phyloP scores from a whole-genome alignment of 2,797 vertebrate species.

The Muscicapa comitata region DNA sequence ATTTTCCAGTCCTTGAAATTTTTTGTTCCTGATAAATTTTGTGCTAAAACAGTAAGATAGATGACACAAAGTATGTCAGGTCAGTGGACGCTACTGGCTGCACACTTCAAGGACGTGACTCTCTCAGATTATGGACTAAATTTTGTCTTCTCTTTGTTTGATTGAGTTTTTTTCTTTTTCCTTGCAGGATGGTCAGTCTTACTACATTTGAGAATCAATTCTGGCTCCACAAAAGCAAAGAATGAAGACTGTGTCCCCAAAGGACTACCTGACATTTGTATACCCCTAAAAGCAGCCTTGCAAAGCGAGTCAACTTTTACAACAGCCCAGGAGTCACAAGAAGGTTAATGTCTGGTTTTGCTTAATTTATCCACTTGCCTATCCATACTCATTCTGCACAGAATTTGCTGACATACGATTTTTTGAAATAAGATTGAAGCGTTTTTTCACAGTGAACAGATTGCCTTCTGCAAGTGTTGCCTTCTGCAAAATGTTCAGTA shows the following conservation, averaged over 20 bases:
- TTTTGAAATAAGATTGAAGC: not conserved
- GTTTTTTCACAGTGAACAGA: not conserved
- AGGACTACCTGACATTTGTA: not conserved
- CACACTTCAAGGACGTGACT: not conserved
- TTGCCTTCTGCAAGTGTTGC: not conserved
- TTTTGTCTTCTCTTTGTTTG: not conserved
- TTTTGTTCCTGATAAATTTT: not conserved
- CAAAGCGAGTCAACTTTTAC: not conserved
- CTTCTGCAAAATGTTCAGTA: not conserved
- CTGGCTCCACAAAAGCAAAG: not conserved
- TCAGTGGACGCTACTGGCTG: not conserved
- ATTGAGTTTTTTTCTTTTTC: not conserved
- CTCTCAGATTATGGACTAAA: not conserved
- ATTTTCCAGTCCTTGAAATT: not conserved
- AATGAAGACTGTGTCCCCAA: not conserved
- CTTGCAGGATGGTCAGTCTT: not conserved
- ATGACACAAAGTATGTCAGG: not conserved
- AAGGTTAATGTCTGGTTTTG: not conserved
- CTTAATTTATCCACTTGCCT: not conserved
- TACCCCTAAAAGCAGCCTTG: not conserved
- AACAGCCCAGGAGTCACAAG: not conserved
- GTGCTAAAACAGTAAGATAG: not conserved
- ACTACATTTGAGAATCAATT: not conserved
- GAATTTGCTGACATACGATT: not conserved
- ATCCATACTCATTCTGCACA: not conserved